Base-by-base conservation (phyloP, 92 coral and sea anemone species). In the Actinostola sp. region DNA sequence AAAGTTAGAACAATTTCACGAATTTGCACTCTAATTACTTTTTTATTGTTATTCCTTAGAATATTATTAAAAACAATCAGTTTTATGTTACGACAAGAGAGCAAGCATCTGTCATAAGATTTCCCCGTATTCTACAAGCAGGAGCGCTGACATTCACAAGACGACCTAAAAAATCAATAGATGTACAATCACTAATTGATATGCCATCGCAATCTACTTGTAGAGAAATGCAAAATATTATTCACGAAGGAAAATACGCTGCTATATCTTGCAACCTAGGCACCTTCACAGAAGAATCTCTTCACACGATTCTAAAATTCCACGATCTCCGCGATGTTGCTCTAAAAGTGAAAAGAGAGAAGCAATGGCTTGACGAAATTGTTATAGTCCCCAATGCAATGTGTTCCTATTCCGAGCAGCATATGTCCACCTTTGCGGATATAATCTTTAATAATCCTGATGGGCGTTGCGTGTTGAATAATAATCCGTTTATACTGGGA, bases 171-270 rank as follows among this genome's bases (percentile, higher is more conserved):
- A 15, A 4, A 42, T 32, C 49, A 21, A 76, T 43, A 28, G 66
- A 68, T 24, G 71, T 61, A 42, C 48, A 61, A 29, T 53, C 82
- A 23, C 53, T 67, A 26, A 28, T 32, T 28, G 20, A 39, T 38
- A 67, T 75, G 26, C 88, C 78, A 13, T 83, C 79, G 1, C 46
- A 57, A 59, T 77, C 84, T n/a, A 46, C 38, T 31, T 83, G 80
- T 38, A 59, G 51, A 46, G 78, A 77, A n/a, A 60, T 83, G 75
- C 20, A 50, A n/a, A 52, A 24, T 32, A 61, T 71, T 46, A 52
- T 71, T 69, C 44, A 48, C 48, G 12, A 39, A 63, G 78, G 79
- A 21, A 33, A 23, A 39, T 70, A 33, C 15, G 35, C 45, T 5
- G 79, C 79, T 9, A 49, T 77, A 21, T 76, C 73, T 29, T 83